A percentile compares a stretch with the other conserved stretches of the same genome.
Evolutionary conservation across 2,888 invertebrate species (phyloP).

Genomic region (Tinea pellionella): DNA sequence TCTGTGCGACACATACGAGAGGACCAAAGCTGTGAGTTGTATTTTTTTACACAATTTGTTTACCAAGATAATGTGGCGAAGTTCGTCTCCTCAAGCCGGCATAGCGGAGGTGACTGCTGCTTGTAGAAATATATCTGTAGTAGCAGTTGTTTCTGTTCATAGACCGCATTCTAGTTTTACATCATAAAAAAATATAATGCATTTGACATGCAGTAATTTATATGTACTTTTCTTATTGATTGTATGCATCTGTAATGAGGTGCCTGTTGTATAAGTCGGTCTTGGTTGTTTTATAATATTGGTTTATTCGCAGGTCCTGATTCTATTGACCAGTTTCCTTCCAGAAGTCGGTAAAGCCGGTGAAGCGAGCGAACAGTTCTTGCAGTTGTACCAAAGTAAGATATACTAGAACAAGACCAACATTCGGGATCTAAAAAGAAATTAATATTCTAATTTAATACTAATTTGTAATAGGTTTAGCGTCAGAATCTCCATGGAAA

Average conservation of each 20-base stretch:
- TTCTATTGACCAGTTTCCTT: slow-evolving; percentile 88
- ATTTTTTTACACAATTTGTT: background rate
- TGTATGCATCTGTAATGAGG: too few relatives aligned
- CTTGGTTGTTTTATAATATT: background rate
- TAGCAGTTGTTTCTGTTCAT: too few relatives aligned
- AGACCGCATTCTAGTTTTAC: too few relatives aligned
- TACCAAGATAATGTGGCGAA: too few relatives aligned
- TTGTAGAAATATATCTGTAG: too few relatives aligned
- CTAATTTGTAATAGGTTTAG: slow-evolving; percentile 57
- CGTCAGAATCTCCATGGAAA: slow-evolving; percentile 91
- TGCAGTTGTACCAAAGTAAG: slow-evolving; percentile 84
- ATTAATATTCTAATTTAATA: background rate
- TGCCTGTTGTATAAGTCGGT: too few relatives aligned
- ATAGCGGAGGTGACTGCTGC: too few relatives aligned
- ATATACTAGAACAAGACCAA: background rate
- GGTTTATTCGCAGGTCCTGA: slow-evolving; percentile 71
- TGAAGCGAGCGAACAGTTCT: slow-evolving; percentile 92
- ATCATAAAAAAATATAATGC: too few relatives aligned
- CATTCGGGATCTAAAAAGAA: too few relatives aligned
- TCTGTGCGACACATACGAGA: slow-evolving; percentile 73
- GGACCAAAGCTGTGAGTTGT: slow-evolving; percentile 55
- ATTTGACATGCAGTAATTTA: too few relatives aligned
- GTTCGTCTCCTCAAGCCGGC: too few relatives aligned
- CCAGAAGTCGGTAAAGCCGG: slow-evolving; percentile 88
- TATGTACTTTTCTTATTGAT: too few relatives aligned